A percentile compares a stretch with the other conserved stretches of the same genome.
phyloP scores from a whole-genome alignment of 2,113 vertebrate species.

The Trichechus manatus region DNA sequence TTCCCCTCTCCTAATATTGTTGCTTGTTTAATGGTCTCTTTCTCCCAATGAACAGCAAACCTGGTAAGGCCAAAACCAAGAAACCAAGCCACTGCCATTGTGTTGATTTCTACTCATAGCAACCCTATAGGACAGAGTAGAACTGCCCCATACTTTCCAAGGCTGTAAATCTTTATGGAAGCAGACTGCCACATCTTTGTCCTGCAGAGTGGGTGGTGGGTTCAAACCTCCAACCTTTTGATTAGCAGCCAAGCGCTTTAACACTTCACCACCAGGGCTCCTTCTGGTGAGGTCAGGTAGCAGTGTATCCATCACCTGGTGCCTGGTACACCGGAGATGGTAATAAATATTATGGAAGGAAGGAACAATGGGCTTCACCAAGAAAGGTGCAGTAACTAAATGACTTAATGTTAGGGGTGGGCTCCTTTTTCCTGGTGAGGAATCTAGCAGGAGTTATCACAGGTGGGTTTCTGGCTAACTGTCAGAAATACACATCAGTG shows the following conservation, averaged over 20 bases:
- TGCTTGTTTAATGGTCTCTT: not conserved
- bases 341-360: not conserved
- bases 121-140: too few relatives aligned
- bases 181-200: too few relatives aligned
- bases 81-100: too few relatives aligned
- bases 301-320: not conserved
- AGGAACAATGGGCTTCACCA: not conserved
- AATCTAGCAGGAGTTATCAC: too few relatives aligned
- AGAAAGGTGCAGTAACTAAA: not conserved
- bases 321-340: not conserved
- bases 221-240: too few relatives aligned
- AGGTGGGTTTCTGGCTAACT: not conserved
- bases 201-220: too few relatives aligned
- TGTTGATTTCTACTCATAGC: too few relatives aligned
- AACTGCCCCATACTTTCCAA: too few relatives aligned
- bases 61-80: not conserved
- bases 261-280: too few relatives aligned
- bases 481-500: not conserved
- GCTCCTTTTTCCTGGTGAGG: too few relatives aligned
- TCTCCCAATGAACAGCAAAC: not conserved
- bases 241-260: too few relatives aligned
- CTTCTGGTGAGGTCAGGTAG: not conserved
- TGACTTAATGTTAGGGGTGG: not conserved
- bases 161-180: too few relatives aligned
- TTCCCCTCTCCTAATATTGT: not conserved